Conservation (phyloP, 2,113 vertebrate species). For the rat (Rattus norvegicus) region GRCr8 NC_086019.1:64430501-64431000, state of each 20-base stretch:
- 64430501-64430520: conserved; percentile 11
- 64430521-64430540: neutral
- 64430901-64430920: neutral
- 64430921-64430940: neutral
- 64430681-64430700: neutral
- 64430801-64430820: neutral
- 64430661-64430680: neutral
- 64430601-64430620: neutral
- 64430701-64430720: neutral
- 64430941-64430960: accelerated
- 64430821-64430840: accelerated
- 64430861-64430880: accelerated
- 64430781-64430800: accelerated
- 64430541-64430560: neutral
- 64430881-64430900: neutral
- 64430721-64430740: neutral
- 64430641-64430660: neutral
- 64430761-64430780: accelerated
- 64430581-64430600: neutral
- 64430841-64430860: accelerated
- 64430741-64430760: neutral
- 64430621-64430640: no score
- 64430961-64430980: neutral
- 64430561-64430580: neutral
- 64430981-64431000: neutral